Conservation (phyloP, 2,797 vertebrate species). For the Anolis apletophallus region DNA sequence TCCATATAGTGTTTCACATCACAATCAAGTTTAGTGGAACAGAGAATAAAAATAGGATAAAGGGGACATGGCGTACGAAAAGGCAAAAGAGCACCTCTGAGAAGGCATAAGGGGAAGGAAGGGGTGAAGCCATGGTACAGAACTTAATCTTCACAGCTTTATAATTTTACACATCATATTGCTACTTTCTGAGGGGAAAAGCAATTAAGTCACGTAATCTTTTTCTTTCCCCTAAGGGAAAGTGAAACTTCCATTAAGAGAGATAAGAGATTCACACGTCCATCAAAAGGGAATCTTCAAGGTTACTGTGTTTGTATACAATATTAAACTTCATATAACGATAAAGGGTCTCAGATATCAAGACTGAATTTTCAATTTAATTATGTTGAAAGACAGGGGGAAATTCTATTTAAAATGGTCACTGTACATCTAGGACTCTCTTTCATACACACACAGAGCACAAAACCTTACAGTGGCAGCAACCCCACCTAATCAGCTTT, state of each 20-base stretch:
- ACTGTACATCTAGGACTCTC: background rate
- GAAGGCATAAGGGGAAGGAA: background rate
- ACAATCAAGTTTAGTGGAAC: background rate
- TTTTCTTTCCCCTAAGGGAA: conserved; percentile 14
- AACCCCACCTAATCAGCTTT: conserved; percentile 6
- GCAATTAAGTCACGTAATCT: conserved; percentile 36
- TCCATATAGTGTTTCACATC: too few species aligned
- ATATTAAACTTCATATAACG: background rate
- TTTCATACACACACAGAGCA: background rate
- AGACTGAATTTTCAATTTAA: conserved; percentile 40
- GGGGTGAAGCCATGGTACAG: conserved; percentile 10
- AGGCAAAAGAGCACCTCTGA: background rate
- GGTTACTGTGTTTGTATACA: conserved; percentile 10
- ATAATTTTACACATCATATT: conserved; percentile 3
- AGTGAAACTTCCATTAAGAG: conserved; percentile 12
- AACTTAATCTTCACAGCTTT: conserved; percentile 4
- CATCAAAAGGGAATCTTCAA: conserved; percentile 36
- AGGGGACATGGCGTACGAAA: background rate
- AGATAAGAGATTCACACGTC: conserved; percentile 28
- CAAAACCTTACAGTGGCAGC: background rate
- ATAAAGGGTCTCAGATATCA: conserved; percentile 5
- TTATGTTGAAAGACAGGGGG: conserved; percentile 31
- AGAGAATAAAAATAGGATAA: background rate
- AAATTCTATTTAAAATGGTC: background rate
- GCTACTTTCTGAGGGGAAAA: conserved; percentile 22